Conservation (phyloP, 2,113 vertebrate genomes). For the Phoenicopterus ruber region DNA sequence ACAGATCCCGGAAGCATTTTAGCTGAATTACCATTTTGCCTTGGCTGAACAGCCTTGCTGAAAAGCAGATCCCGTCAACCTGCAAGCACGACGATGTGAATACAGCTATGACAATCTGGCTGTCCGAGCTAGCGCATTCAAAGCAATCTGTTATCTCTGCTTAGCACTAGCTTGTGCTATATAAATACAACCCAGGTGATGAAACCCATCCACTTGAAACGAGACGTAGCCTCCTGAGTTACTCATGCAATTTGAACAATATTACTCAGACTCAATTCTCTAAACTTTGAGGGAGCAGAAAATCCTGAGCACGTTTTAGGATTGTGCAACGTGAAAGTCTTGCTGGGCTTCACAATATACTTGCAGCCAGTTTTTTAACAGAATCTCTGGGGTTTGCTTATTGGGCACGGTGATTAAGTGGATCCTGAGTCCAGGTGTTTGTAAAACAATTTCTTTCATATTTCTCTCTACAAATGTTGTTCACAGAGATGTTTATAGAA, state of each 20-base stretch:
- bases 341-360: neutral
- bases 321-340: neutral
- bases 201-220: neutral
- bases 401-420: neutral
- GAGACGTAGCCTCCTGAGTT: neutral
- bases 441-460: neutral
- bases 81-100: neutral
- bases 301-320: neutral
- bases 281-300: neutral
- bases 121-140: neutral
- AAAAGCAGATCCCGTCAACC: neutral
- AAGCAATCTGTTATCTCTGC: neutral
- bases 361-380: neutral
- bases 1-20: neutral
- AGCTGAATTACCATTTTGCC: neutral
- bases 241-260: neutral
- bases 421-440: neutral
- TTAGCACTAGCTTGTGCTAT: rapidly evolving
- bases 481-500: neutral
- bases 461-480: neutral
- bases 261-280: neutral
- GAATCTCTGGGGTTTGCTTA: neutral
- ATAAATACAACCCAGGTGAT: neutral
- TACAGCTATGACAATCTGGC: neutral
- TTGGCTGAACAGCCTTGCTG: neutral